Evolutionary conservation across 2,113 vertebrate genomes (phyloP).

Genomic region (Rhizomys pruinosus): DNA sequence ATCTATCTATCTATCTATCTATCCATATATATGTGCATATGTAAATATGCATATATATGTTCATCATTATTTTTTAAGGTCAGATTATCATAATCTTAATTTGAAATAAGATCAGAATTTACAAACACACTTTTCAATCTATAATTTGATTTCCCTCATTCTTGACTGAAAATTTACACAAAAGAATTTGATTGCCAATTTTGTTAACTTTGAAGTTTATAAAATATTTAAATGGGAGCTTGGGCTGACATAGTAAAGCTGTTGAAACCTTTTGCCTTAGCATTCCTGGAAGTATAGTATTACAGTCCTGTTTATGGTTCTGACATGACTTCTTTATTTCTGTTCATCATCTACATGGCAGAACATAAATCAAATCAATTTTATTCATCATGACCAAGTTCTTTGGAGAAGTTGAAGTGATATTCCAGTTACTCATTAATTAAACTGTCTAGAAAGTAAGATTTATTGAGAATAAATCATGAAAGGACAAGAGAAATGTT

Average conservation of each 20-base stretch:
- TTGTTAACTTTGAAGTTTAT: slow-evolving; percentile 28
- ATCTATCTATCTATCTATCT: too few relatives aligned
- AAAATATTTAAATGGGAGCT: slow-evolving; percentile 39
- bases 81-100: background rate
- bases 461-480: slow-evolving; percentile 74
- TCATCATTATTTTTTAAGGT: background rate
- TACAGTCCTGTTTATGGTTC: slow-evolving; percentile 55
- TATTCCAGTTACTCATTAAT: slow-evolving; percentile 68
- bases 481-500: slow-evolving; percentile 70
- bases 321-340: slow-evolving; percentile 56
- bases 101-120: slow-evolving; percentile 14
- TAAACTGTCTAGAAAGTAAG: slow-evolving; percentile 73
- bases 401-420: slow-evolving; percentile 53
- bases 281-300: slow-evolving; percentile 8
- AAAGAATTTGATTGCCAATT: slow-evolving; percentile 39
- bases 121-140: background rate
- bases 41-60: background rate
- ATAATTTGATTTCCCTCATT: slow-evolving; percentile 12
- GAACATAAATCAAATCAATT: slow-evolving; percentile 75
- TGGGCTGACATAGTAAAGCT: slow-evolving; percentile 4
- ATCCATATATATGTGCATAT: too few relatives aligned
- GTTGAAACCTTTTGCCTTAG: slow-evolving; percentile 33
- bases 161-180: background rate
- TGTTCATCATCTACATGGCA: slow-evolving; percentile 64
- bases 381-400: slow-evolving; percentile 55